Conservation (phyloP, 2,888 invertebrate species). For the Drosophila villosipedis region DNA sequence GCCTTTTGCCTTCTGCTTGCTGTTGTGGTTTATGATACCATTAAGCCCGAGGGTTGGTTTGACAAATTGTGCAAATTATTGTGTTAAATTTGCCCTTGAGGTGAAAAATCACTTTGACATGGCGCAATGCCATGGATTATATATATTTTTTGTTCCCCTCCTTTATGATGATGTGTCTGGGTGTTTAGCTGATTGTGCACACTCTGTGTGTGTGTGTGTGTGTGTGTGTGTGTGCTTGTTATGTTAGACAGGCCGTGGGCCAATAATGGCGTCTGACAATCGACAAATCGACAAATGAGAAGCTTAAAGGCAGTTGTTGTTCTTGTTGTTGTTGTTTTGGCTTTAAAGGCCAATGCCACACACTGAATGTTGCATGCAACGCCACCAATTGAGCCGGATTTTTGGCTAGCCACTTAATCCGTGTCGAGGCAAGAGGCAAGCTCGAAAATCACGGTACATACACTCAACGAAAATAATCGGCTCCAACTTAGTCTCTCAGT, state of each 20-base stretch:
- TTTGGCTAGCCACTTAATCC: conserved; percentile 28
- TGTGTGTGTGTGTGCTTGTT: conserved; percentile 52
- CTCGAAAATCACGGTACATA: background rate
- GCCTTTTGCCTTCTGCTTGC: conserved; percentile 43
- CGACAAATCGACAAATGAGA: conserved; percentile 30
- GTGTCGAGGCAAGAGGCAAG: background rate
- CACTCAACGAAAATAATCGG: conserved; percentile 8
- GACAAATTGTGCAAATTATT: conserved; percentile 83
- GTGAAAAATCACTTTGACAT: conserved; percentile 81
- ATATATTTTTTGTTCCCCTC: conserved; percentile 18
- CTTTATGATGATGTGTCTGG: background rate
- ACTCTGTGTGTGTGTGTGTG: conserved; percentile 12
- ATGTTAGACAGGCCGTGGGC: conserved; percentile 44
- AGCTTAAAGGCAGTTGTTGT: conserved; percentile 32
- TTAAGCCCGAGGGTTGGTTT: conserved; percentile 79
- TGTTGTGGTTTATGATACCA: conserved; percentile 72
- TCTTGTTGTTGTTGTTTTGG: background rate
- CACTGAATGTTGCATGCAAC: conserved; percentile 33
- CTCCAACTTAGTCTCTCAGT: background rate
- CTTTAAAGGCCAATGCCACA: conserved; percentile 68
- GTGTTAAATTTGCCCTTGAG: conserved; percentile 82
- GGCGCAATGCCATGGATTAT: conserved; percentile 52
- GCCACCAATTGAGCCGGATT: conserved; percentile 61
- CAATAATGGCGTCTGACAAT: conserved; percentile 38
- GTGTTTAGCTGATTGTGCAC: conserved; percentile 9